Conservation (phyloP, 2,113 vertebrate species). For the Myocastor coypus region DNA sequence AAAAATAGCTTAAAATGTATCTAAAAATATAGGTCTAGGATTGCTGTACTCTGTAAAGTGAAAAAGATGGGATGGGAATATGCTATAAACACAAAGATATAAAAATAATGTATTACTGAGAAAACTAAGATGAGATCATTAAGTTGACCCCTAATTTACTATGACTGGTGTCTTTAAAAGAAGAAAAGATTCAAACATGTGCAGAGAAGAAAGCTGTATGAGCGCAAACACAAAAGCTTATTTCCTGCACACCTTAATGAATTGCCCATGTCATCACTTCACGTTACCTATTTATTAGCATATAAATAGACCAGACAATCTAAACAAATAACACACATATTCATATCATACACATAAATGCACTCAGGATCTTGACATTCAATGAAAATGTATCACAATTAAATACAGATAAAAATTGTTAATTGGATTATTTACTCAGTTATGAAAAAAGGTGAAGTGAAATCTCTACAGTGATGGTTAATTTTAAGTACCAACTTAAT, state of each 20-base stretch:
- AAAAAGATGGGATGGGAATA: background rate
- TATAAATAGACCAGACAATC: background rate
- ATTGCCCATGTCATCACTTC: background rate
- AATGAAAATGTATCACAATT: background rate
- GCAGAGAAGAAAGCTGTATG: background rate
- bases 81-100: background rate
- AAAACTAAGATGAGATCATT: background rate
- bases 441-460: background rate
- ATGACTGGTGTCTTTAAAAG: background rate
- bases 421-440: too few species aligned
- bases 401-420: background rate
- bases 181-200: background rate
- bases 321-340: background rate
- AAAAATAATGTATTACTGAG: background rate
- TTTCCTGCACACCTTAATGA: background rate
- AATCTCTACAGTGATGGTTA: background rate
- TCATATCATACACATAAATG: background rate
- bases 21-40: background rate
- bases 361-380: background rate
- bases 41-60: background rate
- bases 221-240: background rate
- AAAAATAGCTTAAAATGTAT: background rate
- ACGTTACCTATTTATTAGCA: background rate
- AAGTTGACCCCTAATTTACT: background rate
- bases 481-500: background rate